Evolutionary conservation across 2,888 invertebrate genomes (phyloP).

Genomic region (Metallyticus violacea): DNA sequence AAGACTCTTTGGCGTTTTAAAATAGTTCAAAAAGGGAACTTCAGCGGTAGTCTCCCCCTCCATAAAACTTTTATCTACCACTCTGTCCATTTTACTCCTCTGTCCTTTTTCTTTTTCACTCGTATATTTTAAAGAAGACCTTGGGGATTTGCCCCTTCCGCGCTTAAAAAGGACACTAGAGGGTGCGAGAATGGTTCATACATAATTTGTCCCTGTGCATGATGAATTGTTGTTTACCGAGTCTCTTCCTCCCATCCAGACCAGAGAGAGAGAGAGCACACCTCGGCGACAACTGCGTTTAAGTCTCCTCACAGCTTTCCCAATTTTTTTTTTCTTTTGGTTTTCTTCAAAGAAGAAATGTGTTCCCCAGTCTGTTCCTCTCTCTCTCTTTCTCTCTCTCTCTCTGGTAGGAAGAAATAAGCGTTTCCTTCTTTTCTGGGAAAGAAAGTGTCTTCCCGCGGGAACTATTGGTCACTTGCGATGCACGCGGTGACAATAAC

Average conservation of each 20-base stretch:
- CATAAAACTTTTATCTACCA: neutral
- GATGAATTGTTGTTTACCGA: constrained; percentile 9
- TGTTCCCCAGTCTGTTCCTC: too few relatives aligned
- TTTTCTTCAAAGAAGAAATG: neutral
- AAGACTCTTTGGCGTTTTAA: neutral
- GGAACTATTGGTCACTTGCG: neutral
- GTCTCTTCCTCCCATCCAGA: neutral
- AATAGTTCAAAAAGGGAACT: neutral
- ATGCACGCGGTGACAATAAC: neutral
- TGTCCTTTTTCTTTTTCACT: neutral
- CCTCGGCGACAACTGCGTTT: neutral
- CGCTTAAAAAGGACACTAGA: neutral
- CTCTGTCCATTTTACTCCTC: neutral
- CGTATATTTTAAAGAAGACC: neutral
- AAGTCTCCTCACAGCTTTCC: neutral
- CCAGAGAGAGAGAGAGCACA: neutral
- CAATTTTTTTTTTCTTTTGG: too few relatives aligned
- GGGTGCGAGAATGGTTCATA: neutral
- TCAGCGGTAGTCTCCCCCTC: neutral
- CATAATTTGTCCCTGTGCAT: neutral
- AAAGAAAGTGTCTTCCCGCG: neutral
- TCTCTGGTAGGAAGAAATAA: too few relatives aligned
- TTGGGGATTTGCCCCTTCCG: neutral
- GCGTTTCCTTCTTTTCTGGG: neutral
- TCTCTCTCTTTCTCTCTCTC: too few relatives aligned